These are phyloP conservation scores for Cephalopholis sonnerati DNA, from an alignment of 2,113 vertebrate species.

Conservation along the genomic window DNA sequence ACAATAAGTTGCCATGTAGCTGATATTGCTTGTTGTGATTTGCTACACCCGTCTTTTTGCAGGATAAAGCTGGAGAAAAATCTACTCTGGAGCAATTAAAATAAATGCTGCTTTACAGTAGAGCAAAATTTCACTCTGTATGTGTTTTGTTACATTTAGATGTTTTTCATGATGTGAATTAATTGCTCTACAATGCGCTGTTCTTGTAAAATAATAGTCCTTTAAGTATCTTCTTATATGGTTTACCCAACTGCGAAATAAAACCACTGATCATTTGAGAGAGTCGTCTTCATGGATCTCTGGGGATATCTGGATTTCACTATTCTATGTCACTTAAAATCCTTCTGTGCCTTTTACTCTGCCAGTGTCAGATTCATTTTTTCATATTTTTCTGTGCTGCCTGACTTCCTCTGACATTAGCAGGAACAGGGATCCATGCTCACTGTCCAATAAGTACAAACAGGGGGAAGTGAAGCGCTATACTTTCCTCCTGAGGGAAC, in stretches of 20 bases:
- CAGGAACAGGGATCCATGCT: constrained; percentile 48
- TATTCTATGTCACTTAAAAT: constrained; percentile 31
- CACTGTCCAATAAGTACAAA: constrained; percentile 45
- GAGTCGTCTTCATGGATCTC: constrained; percentile 5
- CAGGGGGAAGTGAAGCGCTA: constrained; percentile 33
- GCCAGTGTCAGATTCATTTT: constrained; percentile 3
- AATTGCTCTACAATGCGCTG: no score
- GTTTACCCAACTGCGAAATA: neutral
- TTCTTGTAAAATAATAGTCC: neutral
- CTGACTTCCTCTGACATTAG: constrained; percentile 50
- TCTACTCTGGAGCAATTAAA: no score
- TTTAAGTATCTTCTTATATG: neutral
- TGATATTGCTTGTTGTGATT: no score
- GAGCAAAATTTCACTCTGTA: no score
- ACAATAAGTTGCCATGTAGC: no score
- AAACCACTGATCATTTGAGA: neutral
- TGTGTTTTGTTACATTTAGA: no score
- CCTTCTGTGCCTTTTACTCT: constrained; percentile 3
- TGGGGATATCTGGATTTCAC: neutral
- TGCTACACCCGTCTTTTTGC: no score
- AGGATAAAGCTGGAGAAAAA: no score
- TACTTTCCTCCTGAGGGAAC: constrained; percentile 59
- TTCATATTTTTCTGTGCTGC: neutral
- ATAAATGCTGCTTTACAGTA: no score
- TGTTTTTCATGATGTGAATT: no score